These are phyloP conservation scores for Cistogaster globosa DNA, from an alignment of 2,888 invertebrate genomes.

Conservation along the genomic window DNA sequence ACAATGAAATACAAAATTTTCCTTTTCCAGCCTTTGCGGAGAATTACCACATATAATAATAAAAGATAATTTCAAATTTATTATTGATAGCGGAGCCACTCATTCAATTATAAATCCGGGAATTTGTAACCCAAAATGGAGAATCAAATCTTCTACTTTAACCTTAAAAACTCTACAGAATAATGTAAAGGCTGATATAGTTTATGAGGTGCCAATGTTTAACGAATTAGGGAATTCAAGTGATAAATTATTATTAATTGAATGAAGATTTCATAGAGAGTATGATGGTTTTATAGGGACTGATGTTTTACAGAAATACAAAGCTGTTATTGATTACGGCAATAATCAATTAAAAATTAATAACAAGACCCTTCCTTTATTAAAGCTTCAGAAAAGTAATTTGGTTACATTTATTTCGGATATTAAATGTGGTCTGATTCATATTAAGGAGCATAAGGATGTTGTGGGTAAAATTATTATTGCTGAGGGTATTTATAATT, in stretches of 20 bases:
- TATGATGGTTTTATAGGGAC: conserved; percentile 37
- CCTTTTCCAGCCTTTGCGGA: conserved; percentile 1
- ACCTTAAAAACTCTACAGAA: conserved; percentile 19
- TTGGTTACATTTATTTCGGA: neutral
- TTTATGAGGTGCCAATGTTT: neutral
- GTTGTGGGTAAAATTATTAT: conserved; percentile 1
- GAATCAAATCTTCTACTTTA: neutral
- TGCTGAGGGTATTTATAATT: conserved; percentile 14
- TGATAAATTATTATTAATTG: conserved; percentile 65
- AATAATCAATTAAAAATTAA: conserved; percentile 28
- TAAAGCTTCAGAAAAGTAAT: neutral
- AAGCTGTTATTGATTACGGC: conserved; percentile 30
- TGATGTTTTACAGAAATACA: conserved; percentile 29
- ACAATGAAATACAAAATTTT: neutral
- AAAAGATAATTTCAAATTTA: neutral
- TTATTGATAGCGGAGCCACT: too few relatives aligned
- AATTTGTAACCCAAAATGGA: conserved; percentile 5
- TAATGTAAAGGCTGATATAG: neutral
- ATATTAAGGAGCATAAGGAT: neutral
- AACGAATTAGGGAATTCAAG: conserved; percentile 12
- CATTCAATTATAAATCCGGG: conserved; percentile 5
- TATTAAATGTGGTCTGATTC: conserved; percentile 7
- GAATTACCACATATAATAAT: neutral
- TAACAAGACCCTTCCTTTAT: neutral
- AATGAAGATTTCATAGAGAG: conserved; percentile 29